These are phyloP conservation scores for Exephanes ischioxanthus DNA, from an alignment of 2,888 invertebrate species.

Conservation along the genomic window DNA sequence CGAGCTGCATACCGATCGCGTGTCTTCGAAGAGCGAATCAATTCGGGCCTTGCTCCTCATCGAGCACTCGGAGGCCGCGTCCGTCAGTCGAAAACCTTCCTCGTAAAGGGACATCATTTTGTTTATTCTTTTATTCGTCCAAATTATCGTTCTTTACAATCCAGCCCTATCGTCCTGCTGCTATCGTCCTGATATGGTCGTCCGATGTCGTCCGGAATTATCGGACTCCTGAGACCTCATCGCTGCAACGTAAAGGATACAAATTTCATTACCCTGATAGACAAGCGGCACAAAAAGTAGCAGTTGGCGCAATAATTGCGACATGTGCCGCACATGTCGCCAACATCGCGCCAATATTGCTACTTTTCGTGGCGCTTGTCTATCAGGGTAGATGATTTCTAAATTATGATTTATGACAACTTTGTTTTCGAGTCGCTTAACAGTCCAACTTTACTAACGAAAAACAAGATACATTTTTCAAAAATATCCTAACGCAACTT, in stretches of 20 bases:
- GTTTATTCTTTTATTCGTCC: not conserved
- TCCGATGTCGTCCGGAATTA: slow-evolving; percentile 12
- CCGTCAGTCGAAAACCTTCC: slow-evolving; percentile 81
- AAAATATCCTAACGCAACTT: no score
- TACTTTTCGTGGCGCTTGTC: no score
- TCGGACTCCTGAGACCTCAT: slow-evolving; percentile 25
- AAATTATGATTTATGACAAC: no score
- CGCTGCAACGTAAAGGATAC: slow-evolving; percentile 35
- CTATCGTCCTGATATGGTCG: not conserved
- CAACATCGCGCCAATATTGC: no score
- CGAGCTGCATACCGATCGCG: slow-evolving; percentile 87
- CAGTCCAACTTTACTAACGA: no score
- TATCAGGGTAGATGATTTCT: not conserved
- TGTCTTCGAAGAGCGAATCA: slow-evolving; percentile 93
- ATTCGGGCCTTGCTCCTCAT: slow-evolving; percentile 86
- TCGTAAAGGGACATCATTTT: slow-evolving; percentile 78
- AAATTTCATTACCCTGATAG: not conserved
- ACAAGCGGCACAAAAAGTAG: no score
- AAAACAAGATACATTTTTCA: no score
- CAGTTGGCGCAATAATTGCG: no score
- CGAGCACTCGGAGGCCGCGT: slow-evolving; percentile 82
- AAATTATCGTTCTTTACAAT: not conserved
- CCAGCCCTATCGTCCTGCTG: not conserved
- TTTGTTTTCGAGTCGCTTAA: no score
- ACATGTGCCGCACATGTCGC: no score